These are phyloP conservation scores for Ochropleura plecta DNA, from an alignment of 2,888 invertebrate genomes.

Conservation along the genomic window DNA sequence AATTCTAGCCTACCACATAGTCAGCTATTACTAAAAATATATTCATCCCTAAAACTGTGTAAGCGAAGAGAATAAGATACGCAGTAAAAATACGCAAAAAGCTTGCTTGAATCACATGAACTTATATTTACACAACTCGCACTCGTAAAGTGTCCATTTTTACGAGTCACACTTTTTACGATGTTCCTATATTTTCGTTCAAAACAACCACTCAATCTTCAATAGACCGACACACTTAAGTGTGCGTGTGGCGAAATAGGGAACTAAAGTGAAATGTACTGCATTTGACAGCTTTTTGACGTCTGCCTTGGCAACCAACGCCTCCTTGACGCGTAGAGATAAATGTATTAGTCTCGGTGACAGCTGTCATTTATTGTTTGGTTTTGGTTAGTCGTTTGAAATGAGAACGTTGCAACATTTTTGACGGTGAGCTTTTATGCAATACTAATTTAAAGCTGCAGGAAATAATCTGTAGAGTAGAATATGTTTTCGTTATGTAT, in stretches of 20 bases:
- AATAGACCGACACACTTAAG: background rate
- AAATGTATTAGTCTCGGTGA: slow-evolving; percentile 19
- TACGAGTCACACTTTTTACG: slow-evolving; percentile 26
- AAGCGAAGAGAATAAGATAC: background rate
- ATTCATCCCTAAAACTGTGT: background rate
- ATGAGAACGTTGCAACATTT: slow-evolving; percentile 8
- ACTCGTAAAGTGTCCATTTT: slow-evolving; percentile 35
- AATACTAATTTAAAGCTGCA: background rate
- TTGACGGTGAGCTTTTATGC: background rate
- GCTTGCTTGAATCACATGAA: background rate
- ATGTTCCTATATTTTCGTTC: slow-evolving; percentile 26
- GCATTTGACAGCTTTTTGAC: slow-evolving; percentile 16
- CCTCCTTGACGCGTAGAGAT: slow-evolving; percentile 11
- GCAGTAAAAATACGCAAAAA: slow-evolving; percentile 10
- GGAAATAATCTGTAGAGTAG: background rate
- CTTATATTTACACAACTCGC: slow-evolving; percentile 9
- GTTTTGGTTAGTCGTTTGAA: background rate
- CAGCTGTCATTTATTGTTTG: slow-evolving; percentile 28
- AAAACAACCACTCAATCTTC: slow-evolving; percentile 13
- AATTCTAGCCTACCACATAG: background rate
- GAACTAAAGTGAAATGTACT: slow-evolving; percentile 9
- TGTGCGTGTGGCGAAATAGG: slow-evolving; percentile 13
- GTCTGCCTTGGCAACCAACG: slow-evolving; percentile 18
- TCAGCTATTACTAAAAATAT: background rate
- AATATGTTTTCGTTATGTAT: background rate